phyloP scores from a whole-genome alignment of 2,888 invertebrate species.

The Phlogophora meticulosa region DNA sequence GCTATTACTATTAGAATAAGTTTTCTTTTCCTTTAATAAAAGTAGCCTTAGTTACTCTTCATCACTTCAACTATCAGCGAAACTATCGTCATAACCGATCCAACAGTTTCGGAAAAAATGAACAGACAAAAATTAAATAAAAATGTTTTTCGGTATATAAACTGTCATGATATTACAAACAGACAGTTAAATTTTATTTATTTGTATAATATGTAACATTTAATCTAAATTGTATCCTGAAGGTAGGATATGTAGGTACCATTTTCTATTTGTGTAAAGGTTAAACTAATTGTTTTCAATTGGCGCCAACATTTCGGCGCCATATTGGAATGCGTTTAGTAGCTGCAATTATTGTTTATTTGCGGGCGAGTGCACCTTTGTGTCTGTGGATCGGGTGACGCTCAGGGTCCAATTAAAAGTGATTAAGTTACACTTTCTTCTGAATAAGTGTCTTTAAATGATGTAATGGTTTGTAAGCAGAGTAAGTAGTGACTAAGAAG shows the following conservation, averaged over 20 bases:
- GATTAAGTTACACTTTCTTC: slow-evolving; percentile 64
- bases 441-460: slow-evolving; percentile 17
- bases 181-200: no score
- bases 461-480: slow-evolving; percentile 26
- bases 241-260: neutral
- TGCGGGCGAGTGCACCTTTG: slow-evolving; percentile 55
- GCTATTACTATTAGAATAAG: no score
- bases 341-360: slow-evolving; percentile 64
- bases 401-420: slow-evolving; percentile 47
- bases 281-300: slow-evolving; percentile 38
- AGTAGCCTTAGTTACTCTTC: no score
- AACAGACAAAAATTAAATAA: no score
- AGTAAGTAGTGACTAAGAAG: neutral
- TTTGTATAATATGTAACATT: no score
- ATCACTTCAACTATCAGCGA: no score
- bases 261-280: slow-evolving; percentile 15
- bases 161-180: no score
- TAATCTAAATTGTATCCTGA: no score
- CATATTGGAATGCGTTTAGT: slow-evolving; percentile 62
- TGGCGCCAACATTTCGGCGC: slow-evolving; percentile 57
- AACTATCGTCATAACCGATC: no score
- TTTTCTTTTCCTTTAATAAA: no score
- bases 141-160: no score
- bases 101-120: no score
- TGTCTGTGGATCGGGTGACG: slow-evolving; percentile 59